Evolutionary conservation across 2,888 invertebrate genomes (phyloP).

Genomic region (Pheosia tremula): DNA sequence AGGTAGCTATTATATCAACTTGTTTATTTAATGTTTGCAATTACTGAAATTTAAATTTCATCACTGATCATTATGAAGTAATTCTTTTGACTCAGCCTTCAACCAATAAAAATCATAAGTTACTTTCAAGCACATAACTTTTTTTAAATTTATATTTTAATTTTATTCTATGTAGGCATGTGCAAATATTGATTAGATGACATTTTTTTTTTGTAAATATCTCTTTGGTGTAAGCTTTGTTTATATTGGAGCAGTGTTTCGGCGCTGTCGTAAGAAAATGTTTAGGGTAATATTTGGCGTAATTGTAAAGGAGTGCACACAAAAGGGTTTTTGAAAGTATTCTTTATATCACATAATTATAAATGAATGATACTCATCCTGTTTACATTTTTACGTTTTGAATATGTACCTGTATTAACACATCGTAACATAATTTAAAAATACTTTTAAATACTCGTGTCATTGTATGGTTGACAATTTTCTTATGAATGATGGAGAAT

Average conservation of each 20-base stretch:
- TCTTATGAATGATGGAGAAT: conserved; percentile 32
- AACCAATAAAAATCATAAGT: not conserved
- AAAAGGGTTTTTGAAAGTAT: not conserved
- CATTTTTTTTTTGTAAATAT: no score
- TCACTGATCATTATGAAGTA: conserved; percentile 6
- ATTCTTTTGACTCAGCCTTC: conserved; percentile 4
- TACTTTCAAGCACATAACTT: conserved; percentile 11
- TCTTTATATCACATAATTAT: not conserved
- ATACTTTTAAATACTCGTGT: conserved; percentile 20
- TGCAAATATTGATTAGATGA: no score
- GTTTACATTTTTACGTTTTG: not conserved
- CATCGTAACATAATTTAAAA: not conserved
- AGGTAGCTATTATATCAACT: conserved; percentile 8
- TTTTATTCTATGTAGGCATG: conserved; percentile 9
- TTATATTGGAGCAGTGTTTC: conserved; percentile 21
- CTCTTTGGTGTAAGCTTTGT: conserved; percentile 37
- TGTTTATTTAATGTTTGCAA: conserved; percentile 18
- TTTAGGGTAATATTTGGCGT: conserved; percentile 29
- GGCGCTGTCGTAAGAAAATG: conserved; percentile 15
- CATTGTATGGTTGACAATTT: conserved; percentile 15
- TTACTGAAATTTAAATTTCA: conserved; percentile 18
- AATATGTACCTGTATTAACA: no score
- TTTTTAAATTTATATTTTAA: conserved; percentile 1
- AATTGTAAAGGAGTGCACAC: conserved; percentile 9
- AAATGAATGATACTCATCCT: conserved; percentile 1